phyloP scores from a whole-genome alignment of 2,113 vertebrate genomes.

The Baryphthengus martii region DNA sequence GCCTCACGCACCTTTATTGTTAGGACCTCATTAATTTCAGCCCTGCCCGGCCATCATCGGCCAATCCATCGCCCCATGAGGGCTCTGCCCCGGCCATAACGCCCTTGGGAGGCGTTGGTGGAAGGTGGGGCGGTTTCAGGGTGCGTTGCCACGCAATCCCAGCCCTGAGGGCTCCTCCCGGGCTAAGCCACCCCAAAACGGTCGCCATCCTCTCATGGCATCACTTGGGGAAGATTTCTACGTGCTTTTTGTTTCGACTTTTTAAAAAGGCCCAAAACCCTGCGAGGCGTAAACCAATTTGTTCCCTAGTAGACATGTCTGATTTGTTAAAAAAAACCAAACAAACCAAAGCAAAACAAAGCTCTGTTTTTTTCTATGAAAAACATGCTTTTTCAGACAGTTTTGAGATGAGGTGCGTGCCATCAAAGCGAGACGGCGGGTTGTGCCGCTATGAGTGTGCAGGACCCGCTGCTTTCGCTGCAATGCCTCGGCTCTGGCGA shows the following conservation, averaged over 20 bases:
- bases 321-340: neutral
- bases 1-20: neutral
- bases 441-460: neutral
- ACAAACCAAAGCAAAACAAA: neutral
- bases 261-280: neutral
- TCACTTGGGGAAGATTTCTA: neutral
- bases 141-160: rapidly evolving
- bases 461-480: rapidly evolving
- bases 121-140: neutral
- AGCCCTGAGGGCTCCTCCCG: neutral
- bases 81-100: neutral
- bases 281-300: neutral
- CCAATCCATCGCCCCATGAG: rapidly evolving
- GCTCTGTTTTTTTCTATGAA: neutral
- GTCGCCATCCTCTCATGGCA: neutral
- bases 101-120: neutral
- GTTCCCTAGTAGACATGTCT: neutral
- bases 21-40: neutral
- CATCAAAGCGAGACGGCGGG: rapidly evolving
- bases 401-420: neutral
- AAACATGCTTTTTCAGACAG: neutral
- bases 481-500: neutral
- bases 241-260: neutral
- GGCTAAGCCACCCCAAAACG: rapidly evolving
- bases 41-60: neutral